phyloP scores from a whole-genome alignment of 1,140 invertebrate genomes.

The Drosophila yakuba region DNA sequence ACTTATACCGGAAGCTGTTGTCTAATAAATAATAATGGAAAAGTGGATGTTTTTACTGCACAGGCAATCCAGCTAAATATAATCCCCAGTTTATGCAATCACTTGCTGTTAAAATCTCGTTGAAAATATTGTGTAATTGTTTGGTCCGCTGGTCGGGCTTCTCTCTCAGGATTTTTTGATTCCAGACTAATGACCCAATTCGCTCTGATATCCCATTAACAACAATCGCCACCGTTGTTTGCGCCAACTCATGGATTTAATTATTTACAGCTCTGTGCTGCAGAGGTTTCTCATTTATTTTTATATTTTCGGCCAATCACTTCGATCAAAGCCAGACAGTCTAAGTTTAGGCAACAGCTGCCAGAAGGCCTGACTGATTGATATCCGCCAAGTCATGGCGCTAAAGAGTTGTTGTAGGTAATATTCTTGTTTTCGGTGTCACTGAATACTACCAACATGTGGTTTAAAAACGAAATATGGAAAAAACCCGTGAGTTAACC shows the following conservation, averaged over 20 bases:
- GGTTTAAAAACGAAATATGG: background rate
- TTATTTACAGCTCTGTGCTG: slow-evolving; percentile 37
- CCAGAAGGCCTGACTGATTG: slow-evolving; percentile 33
- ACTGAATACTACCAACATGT: slow-evolving; percentile 1
- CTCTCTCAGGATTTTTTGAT: slow-evolving; percentile 3
- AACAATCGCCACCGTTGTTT: slow-evolving; percentile 31
- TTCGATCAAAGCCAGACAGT: slow-evolving; percentile 58
- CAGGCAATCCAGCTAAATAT: background rate
- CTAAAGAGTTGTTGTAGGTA: slow-evolving; percentile 11
- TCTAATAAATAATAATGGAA: background rate
- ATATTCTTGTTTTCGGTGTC: slow-evolving; percentile 3
- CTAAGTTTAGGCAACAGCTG: slow-evolving; percentile 34
- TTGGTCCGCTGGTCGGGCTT: too few species aligned
- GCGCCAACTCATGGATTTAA: slow-evolving; percentile 58
- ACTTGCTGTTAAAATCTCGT: background rate
- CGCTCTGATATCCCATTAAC: background rate
- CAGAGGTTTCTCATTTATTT: slow-evolving; percentile 22
- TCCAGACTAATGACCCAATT: slow-evolving; percentile 17
- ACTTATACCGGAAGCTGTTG: too few species aligned
- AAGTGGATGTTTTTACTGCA: background rate
- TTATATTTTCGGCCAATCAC: slow-evolving; percentile 54
- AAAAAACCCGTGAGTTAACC: slow-evolving; percentile 17
- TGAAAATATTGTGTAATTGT: slow-evolving; percentile 3
- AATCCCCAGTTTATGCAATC: background rate
- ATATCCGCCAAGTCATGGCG: slow-evolving; percentile 42